Evolutionary conservation across 92 coral and sea anemone species (phyloP), one percentile per base, ranked within the genome.

Genomic region (Palythoa grandiflora): DNA sequence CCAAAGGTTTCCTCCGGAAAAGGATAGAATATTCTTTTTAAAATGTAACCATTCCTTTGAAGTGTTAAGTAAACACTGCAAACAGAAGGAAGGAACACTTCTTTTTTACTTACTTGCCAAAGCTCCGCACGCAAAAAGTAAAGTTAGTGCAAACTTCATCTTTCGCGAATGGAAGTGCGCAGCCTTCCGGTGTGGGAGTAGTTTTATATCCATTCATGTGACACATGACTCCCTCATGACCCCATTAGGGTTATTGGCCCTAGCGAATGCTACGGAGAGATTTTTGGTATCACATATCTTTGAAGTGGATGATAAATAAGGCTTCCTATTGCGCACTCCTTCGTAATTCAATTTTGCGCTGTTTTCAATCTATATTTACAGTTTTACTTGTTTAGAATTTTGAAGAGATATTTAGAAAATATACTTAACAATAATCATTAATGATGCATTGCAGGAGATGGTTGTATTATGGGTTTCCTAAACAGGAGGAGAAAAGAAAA

Each of bases 41-140:
- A 44, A 44, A 44, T 44, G 7, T 44, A 44, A 44, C 6, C 50
- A 44, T 44, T 44, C 7, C 6, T 44, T 1, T 4, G 50, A 44
- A 44, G 0, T 2, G 50, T 2, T 4, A 44, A 44, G 50, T 44
- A 44, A 44, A 28, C 28, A 28, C 28, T 44, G 6, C 6, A 2
- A 44, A 44, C 50, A 44, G 50, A 44, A 44, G 0, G 5, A 44
- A 44, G 0, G 5, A 44, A 44, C 3, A 10, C 47, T 70, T 2
- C 19, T 16, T 5, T 60, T 73, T 50, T 38, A 39, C 90, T 90
- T 86, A 90, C 92, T 86, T 37, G 92, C 90, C 38, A 86, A 52
- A 9, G 78, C 77, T 53, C 92, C 90, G 59, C 92, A 88, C 21
- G 83, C 68, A 28, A 90, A 74, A 19, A 90, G 39, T 35, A 81